phyloP scores from a whole-genome alignment of 2,113 vertebrate genomes.

The Passer domesticus region DNA sequence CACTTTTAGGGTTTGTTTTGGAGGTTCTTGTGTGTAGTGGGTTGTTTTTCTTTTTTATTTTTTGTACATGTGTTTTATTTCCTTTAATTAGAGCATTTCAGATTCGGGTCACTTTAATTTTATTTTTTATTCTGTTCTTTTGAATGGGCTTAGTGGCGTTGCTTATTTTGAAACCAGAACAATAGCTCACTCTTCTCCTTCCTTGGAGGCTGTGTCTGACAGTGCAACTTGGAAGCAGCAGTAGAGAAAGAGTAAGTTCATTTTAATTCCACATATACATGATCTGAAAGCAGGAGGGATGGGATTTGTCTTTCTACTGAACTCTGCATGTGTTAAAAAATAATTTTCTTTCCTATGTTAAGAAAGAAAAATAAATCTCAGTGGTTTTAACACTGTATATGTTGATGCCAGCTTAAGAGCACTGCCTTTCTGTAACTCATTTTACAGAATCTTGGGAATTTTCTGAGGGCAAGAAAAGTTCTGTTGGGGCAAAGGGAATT shows the following conservation, averaged over 20 bases:
- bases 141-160: accelerated
- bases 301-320: background rate
- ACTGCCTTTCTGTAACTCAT: background rate
- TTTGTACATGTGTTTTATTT: accelerated
- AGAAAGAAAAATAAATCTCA: background rate
- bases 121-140: background rate
- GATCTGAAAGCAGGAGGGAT: background rate
- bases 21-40: accelerated
- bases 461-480: background rate
- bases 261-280: background rate
- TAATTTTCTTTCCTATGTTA: background rate
- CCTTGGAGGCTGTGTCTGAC: background rate
- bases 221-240: background rate
- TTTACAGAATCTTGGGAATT: background rate
- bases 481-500: background rate
- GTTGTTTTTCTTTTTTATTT: no score
- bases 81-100: background rate
- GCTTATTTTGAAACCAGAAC: background rate
- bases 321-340: background rate
- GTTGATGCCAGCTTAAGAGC: background rate
- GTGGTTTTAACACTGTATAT: background rate
- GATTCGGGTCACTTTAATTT: background rate
- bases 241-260: background rate
- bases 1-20: accelerated
- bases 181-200: background rate